Evolutionary conservation across 2,113 vertebrate genomes (phyloP), one percentile per base, ranked within the genome.

Genomic region (Misgurnus anguillicaudatus): DNA sequence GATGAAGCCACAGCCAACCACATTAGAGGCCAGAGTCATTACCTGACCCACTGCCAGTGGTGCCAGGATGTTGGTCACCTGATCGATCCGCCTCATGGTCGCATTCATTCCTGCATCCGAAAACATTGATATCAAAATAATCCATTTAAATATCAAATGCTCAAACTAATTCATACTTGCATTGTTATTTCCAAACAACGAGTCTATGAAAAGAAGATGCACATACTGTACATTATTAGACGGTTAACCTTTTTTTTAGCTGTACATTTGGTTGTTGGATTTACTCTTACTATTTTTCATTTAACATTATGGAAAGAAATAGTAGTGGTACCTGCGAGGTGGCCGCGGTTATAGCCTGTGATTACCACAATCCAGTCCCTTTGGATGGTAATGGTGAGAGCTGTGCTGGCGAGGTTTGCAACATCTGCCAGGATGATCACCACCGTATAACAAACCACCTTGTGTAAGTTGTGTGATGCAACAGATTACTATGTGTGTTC

Each of bases 1-100:
- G 88, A 96, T 93, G 87, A 95, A 92, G 83, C 91, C 92, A 83
- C 91, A 94, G 75, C 90, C 87, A 2, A 90, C 91, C 79, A 94
- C 91, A 77, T 92, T 92, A 62, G 93, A 94, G 78, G 92, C 92
- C 87, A 93, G 86, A 69, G 89, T 92, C 91, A 90, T 92, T 86
- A 94, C 87, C 89, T 91, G 91, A 75, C 91, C 92, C 86, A 93
- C 89, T 1, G 92, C 89, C n/a, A 94, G 88, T 63, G 89, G 91
- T 65, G 90, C 90, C 87, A 94, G 92, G 85, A 90, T 91, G 85
- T 89, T 92, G 75, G 90, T 92, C 84, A 91, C 90, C 89, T 94
- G 93, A 88, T 93, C 93, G 83, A 94, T 94, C 76, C 86, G 79
- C 82, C 88, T 77, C 89, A 91, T 87, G 24, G 88, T 89, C 42